Evolutionary conservation across 2,113 vertebrate genomes (phyloP).

Genomic region (Stercorarius parasiticus): DNA sequence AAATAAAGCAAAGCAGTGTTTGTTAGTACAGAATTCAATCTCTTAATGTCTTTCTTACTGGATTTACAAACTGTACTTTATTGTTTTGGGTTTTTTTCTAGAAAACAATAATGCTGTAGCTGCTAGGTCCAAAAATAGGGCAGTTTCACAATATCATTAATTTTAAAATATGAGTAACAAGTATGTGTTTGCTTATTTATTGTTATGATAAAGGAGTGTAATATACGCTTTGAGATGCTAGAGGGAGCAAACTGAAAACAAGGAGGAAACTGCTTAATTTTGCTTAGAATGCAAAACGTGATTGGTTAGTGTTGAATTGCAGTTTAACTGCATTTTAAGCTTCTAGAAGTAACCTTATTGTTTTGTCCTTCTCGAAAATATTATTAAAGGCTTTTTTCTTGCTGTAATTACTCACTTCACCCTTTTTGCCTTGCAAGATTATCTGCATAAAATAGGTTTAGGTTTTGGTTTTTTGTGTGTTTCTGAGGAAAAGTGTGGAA

Average conservation of each 20-base stretch:
- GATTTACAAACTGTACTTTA: neutral
- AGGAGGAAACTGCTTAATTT: neutral
- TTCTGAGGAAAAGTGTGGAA: neutral
- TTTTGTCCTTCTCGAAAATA: neutral
- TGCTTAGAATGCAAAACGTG: fast-evolving
- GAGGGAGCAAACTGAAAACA: neutral
- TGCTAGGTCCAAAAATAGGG: fast-evolving
- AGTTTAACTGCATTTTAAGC: neutral
- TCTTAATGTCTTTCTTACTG: neutral
- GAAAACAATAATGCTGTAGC: neutral
- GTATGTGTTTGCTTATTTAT: fast-evolving
- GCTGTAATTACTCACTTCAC: neutral
- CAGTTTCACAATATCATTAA: neutral
- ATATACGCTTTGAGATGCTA: neutral
- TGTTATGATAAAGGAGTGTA: fast-evolving
- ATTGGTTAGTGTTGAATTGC: neutral
- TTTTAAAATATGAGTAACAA: neutral
- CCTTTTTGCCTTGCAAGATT: neutral
- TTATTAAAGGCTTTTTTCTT: neutral
- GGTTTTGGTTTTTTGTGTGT: neutral
- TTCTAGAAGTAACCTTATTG: neutral
- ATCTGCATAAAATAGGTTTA: neutral
- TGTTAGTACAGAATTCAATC: neutral
- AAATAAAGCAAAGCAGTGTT: neutral
- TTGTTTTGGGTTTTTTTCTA: neutral